Conservation (phyloP, 2,113 vertebrate genomes). For the Haemorhous mexicanus region DNA sequence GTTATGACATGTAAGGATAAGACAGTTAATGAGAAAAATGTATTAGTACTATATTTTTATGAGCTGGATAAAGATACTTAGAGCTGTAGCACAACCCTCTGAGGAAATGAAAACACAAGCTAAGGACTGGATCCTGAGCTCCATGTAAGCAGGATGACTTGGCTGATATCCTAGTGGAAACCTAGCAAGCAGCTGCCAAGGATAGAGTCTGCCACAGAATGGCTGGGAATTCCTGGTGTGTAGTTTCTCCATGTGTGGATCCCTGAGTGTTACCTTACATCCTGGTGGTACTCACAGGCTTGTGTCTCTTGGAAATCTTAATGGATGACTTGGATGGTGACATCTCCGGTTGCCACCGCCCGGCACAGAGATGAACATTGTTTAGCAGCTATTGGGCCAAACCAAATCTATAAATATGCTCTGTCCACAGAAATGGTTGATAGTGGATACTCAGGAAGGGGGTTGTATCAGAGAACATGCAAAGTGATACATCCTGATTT, state of each 20-base stretch:
- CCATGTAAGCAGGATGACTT: not conserved
- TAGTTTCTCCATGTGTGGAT: not conserved
- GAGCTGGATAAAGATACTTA: not conserved
- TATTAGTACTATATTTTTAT: not conserved
- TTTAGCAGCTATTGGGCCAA: not conserved
- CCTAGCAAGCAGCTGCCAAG: not conserved
- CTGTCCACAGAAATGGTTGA: not conserved
- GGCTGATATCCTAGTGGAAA: not conserved
- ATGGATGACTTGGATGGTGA: not conserved
- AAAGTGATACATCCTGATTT: not conserved
- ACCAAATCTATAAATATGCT: not conserved
- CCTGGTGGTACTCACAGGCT: not conserved
- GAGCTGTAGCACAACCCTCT: not conserved
- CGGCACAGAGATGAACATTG: not conserved
- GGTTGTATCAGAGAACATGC: not conserved
- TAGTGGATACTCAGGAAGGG: not conserved
- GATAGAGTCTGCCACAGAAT: not conserved
- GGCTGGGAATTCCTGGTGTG: not conserved
- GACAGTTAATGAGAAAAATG: not conserved
- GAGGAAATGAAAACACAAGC: not conserved
- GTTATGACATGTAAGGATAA: not conserved
- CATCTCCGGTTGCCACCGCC: not conserved
- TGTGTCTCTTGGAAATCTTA: not conserved
- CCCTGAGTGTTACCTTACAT: not conserved
- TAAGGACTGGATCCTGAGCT: not conserved